Percentiles rank a stretch among this genome's conserved stretches.
Evolutionary conservation across 2,113 vertebrate species (phyloP).

Genomic region (Symphodus melops): DNA sequence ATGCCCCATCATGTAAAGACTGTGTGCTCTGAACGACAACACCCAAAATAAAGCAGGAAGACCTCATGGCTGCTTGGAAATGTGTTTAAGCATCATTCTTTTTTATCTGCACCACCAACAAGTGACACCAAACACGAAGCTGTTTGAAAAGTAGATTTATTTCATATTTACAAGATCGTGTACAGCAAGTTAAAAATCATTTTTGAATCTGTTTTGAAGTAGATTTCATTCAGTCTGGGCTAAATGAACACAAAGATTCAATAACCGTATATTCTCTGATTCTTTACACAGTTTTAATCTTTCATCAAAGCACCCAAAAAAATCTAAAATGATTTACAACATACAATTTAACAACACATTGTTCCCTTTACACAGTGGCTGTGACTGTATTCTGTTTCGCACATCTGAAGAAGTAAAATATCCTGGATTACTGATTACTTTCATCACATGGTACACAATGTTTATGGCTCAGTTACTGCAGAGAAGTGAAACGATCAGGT

Average conservation of each 20-base stretch:
- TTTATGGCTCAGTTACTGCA: neutral
- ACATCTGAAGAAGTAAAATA: neutral
- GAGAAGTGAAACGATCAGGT: neutral
- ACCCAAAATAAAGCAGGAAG: slow-evolving; percentile 48
- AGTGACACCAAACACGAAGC: neutral
- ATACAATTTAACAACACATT: slow-evolving; percentile 1
- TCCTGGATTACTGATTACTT: no score
- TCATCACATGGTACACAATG: no score
- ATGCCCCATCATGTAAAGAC: neutral
- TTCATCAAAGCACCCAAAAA: neutral
- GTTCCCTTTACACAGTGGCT: neutral
- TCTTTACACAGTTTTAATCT: slow-evolving; percentile 7
- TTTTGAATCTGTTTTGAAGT: no score
- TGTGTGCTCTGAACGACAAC: slow-evolving; percentile 30
- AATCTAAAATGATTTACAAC: neutral
- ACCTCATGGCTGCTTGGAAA: slow-evolving; percentile 9
- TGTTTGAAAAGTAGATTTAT: neutral
- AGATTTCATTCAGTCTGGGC: neutral
- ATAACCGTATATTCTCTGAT: neutral
- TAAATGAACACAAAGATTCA: neutral
- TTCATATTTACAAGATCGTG: neutral
- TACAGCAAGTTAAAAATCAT: no score
- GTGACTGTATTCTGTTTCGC: neutral
- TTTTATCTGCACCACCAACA: neutral
- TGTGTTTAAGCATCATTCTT: neutral